Evolutionary conservation across 1,140 invertebrate genomes (phyloP).

Genomic region (Catajapyx aquilonaris): DNA sequence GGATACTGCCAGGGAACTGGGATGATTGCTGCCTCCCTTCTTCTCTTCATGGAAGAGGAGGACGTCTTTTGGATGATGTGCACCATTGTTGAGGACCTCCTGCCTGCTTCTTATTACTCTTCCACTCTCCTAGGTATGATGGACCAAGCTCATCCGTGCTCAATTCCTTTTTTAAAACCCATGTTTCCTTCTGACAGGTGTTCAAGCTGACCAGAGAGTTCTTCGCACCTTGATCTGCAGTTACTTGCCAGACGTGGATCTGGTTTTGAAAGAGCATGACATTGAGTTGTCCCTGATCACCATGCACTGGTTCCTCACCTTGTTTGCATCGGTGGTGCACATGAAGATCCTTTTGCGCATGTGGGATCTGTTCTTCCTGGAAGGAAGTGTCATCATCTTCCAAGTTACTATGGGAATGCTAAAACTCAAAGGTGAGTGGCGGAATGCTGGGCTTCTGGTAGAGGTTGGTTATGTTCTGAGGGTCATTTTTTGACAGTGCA

Average conservation of each 20-base stretch:
- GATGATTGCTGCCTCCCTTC: constrained; percentile 83
- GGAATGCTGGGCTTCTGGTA: not conserved
- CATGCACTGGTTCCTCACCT: constrained; percentile 90
- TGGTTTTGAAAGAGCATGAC: constrained; percentile 76
- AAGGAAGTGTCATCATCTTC: constrained; percentile 91
- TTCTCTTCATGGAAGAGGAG: constrained; percentile 93
- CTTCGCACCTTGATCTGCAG: constrained; percentile 71
- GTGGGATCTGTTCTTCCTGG: constrained; percentile 93
- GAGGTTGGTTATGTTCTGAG: not conserved
- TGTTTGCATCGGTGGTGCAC: constrained; percentile 96
- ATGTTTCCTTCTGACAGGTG: constrained; percentile 25
- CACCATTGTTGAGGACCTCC: constrained; percentile 89
- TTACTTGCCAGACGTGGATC: constrained; percentile 74
- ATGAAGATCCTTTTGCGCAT: constrained; percentile 86
- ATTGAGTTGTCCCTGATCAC: constrained; percentile 91
- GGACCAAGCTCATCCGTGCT: constrained; percentile 9
- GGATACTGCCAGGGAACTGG: constrained; percentile 92
- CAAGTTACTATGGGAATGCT: constrained; percentile 88
- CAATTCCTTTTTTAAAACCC: not conserved
- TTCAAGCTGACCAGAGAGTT: constrained; percentile 87
- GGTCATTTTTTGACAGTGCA: not conserved
- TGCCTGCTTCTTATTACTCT: constrained; percentile 94
- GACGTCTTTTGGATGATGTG: constrained; percentile 98
- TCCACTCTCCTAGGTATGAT: constrained; percentile 64
- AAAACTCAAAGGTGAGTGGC: constrained; percentile 51